These are phyloP conservation scores for Laothoe populi DNA, from an alignment of 2,888 invertebrate genomes.

Conservation along the genomic window DNA sequence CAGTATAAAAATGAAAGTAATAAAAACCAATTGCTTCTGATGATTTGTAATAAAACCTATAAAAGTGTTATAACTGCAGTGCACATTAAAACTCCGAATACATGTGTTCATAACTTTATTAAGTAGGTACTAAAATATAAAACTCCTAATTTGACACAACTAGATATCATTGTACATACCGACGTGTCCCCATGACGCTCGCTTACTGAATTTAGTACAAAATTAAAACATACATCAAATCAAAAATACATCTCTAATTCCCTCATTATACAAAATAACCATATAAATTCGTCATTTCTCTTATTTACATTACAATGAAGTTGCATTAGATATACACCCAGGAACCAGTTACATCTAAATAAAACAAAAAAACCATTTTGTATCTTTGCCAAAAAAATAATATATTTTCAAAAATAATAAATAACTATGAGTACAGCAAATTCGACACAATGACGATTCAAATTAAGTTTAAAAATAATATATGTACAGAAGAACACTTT, in stretches of 20 bases:
- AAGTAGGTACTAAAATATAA: slow-evolving; percentile 62
- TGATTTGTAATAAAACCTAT: slow-evolving; percentile 4
- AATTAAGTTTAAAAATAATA: background rate
- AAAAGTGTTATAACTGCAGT: background rate
- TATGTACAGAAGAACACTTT: slow-evolving; percentile 17
- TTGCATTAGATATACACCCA: slow-evolving; percentile 19
- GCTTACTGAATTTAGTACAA: slow-evolving; percentile 30
- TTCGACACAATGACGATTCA: background rate
- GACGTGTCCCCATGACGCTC: background rate
- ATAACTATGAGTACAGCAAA: background rate
- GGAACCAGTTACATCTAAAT: slow-evolving; percentile 12
- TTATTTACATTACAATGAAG: slow-evolving; percentile 56
- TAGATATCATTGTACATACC: slow-evolving; percentile 20
- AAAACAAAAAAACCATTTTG: background rate
- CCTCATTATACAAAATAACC: slow-evolving; percentile 26
- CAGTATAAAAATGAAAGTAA: background rate
- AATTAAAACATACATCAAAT: slow-evolving; percentile 31
- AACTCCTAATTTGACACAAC: slow-evolving; percentile 68
- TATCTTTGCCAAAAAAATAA: background rate
- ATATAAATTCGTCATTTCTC: slow-evolving; percentile 59
- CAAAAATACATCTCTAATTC: slow-evolving; percentile 9
- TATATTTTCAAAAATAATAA: slow-evolving; percentile 4
- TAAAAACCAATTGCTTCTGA: slow-evolving; percentile 12
- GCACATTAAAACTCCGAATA: slow-evolving; percentile 31
- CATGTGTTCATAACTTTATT: slow-evolving; percentile 65